A percentile compares a stretch with the other conserved stretches of the same genome.
Conservation (phyloP, 1,140 invertebrate genomes). For the Caenorhabditis tropicalis region DNA sequence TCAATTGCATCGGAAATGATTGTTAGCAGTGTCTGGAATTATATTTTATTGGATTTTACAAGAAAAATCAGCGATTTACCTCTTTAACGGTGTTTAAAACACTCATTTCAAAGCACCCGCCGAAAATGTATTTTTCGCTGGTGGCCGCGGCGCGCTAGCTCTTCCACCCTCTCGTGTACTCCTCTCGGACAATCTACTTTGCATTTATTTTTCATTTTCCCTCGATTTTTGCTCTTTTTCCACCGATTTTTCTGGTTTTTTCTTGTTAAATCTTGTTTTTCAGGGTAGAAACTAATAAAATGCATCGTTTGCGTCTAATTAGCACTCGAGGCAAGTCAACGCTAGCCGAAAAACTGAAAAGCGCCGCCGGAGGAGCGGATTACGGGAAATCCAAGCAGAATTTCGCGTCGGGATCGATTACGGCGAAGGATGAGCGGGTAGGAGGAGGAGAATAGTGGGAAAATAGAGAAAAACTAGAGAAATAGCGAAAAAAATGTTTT, state of each 20-base stretch:
- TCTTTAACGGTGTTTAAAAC: not conserved
- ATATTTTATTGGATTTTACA: not conserved
- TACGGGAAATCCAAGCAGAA: not conserved
- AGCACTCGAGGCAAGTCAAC: not conserved
- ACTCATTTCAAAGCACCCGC: not conserved
- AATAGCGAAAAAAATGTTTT: no score
- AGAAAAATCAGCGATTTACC: not conserved
- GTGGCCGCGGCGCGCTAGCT: not conserved
- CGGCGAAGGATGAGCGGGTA: constrained; percentile 1
- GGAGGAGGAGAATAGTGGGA: no score
- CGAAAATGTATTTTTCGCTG: not conserved
- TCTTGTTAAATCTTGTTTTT: no score
- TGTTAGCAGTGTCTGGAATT: not conserved
- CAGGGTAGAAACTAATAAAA: not conserved
- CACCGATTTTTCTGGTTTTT: not conserved
- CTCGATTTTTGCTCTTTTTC: not conserved
- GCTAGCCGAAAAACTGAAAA: not conserved
- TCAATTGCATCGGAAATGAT: not conserved
- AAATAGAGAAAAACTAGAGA: no score
- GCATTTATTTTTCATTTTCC: not conserved
- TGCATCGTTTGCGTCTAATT: not conserved
- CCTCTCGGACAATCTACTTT: not conserved
- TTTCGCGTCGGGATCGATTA: not conserved
- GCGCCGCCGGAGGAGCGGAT: not conserved
- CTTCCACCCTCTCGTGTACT: not conserved